Evolutionary conservation across 2,888 invertebrate genomes (phyloP).

Genomic region (Heterodera filipjevi): DNA sequence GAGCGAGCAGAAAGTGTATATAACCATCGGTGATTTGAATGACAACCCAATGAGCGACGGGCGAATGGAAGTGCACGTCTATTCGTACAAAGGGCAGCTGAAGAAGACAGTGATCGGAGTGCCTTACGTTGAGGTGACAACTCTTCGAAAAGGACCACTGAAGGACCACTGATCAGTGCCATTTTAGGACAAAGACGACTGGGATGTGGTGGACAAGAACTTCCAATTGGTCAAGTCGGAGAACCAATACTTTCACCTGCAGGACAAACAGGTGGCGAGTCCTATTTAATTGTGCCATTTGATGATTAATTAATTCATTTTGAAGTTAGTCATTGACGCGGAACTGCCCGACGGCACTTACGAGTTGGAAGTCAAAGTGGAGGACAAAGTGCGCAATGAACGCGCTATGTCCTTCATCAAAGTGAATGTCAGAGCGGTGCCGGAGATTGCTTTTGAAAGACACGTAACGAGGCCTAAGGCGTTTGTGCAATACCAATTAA

Average conservation of each 20-base stretch:
- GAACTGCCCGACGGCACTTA: slow-evolving; percentile 88
- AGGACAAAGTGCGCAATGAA: slow-evolving; percentile 78
- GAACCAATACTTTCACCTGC: slow-evolving; percentile 31
- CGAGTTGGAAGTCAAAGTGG: slow-evolving; percentile 57
- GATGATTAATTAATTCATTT: background rate
- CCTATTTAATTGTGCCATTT: background rate
- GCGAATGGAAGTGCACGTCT: slow-evolving; percentile 91
- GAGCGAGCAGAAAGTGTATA: slow-evolving; percentile 66
- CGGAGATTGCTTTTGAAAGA: slow-evolving; percentile 91
- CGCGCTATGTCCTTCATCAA: slow-evolving; percentile 75
- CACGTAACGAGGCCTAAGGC: slow-evolving; percentile 29
- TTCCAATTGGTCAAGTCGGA: slow-evolving; percentile 78
- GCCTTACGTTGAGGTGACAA: slow-evolving; percentile 81
- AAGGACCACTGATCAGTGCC: background rate
- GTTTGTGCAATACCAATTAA: background rate
- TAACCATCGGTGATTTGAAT: slow-evolving; percentile 95
- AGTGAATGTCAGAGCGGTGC: slow-evolving; percentile 88
- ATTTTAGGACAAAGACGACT: slow-evolving; percentile 84
- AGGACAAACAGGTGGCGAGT: slow-evolving; percentile 25
- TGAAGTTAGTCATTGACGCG: slow-evolving; percentile 84
- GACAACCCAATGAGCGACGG: slow-evolving; percentile 99
- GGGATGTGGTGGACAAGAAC: slow-evolving; percentile 96
- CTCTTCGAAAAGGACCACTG: background rate
- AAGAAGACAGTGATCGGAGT: slow-evolving; percentile 88
- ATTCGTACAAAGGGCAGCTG: slow-evolving; percentile 89